phyloP scores from a whole-genome alignment of 1,140 invertebrate genomes.

The Saccostrea glomerata region DNA sequence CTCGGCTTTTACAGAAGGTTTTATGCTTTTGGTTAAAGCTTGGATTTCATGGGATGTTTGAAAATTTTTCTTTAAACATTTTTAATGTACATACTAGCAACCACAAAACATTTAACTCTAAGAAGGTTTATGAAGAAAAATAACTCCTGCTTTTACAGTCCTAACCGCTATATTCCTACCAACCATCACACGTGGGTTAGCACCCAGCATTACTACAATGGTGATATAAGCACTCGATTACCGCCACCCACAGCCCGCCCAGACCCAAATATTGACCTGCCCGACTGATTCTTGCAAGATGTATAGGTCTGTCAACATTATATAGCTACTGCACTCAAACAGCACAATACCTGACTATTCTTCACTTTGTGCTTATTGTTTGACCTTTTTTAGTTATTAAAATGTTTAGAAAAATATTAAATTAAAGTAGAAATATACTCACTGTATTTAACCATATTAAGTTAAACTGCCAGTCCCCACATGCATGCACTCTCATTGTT shows the following conservation, averaged over 20 bases:
- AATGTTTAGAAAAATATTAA: neutral
- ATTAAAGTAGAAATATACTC: no score
- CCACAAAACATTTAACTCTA: no score
- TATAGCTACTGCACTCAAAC: neutral
- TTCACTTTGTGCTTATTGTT: constrained; percentile 15
- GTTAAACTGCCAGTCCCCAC: no score
- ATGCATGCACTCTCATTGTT: no score
- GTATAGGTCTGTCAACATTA: constrained; percentile 27
- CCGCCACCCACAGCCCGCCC: constrained; percentile 55
- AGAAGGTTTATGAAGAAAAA: neutral
- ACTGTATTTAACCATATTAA: no score
- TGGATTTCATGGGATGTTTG: no score
- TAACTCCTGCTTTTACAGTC: constrained; percentile 58
- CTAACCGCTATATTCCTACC: constrained; percentile 56
- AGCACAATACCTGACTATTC: neutral
- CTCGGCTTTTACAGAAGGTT: no score
- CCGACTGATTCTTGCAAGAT: constrained; percentile 52
- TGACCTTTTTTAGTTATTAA: neutral
- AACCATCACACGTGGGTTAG: constrained; percentile 67
- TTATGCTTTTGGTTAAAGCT: no score
- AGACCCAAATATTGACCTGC: constrained; percentile 49
- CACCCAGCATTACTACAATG: constrained; percentile 61
- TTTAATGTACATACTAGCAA: no score
- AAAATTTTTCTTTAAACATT: no score
- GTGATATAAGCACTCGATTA: constrained; percentile 34